Evolutionary conservation across 2,888 invertebrate species (phyloP).

Genomic region (Leucoma salicis): DNA sequence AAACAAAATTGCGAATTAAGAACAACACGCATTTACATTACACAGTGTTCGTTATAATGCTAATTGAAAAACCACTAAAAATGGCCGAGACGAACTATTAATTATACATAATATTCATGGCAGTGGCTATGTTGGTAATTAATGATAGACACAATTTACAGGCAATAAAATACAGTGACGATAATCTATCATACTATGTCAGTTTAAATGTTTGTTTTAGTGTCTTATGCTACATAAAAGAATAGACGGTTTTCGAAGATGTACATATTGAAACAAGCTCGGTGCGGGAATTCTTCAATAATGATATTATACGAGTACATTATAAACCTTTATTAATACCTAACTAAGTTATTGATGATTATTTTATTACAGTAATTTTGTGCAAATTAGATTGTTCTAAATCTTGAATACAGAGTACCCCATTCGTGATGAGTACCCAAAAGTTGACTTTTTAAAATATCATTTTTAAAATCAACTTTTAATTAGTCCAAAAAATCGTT

Average conservation of each 20-base stretch:
- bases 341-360: no score
- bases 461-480: no score
- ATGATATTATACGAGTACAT: no score
- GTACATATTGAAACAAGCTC: slow-evolving; percentile 4
- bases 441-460: no score
- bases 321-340: no score
- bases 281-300: no score
- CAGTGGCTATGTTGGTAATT: slow-evolving; percentile 51
- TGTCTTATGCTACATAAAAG: slow-evolving; percentile 17
- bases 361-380: no score
- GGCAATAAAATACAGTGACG: slow-evolving; percentile 37
- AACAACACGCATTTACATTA: slow-evolving; percentile 2
- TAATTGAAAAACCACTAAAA: not conserved
- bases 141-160: slow-evolving; percentile 54
- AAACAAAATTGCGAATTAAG: slow-evolving; percentile 4
- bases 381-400: no score
- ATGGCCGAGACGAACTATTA: slow-evolving; percentile 37
- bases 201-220: slow-evolving; percentile 24
- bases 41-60: slow-evolving; percentile 7
- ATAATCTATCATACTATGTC: slow-evolving; percentile 39
- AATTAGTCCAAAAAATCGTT: no score
- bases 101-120: slow-evolving; percentile 59
- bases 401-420: no score
- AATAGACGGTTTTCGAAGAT: slow-evolving; percentile 22
- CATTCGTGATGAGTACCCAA: no score